Evolutionary conservation across 2,797 vertebrate genomes (phyloP), one percentile per base, ranked within the genome.

Genomic region (Cercopithecus petaurista): DNA sequence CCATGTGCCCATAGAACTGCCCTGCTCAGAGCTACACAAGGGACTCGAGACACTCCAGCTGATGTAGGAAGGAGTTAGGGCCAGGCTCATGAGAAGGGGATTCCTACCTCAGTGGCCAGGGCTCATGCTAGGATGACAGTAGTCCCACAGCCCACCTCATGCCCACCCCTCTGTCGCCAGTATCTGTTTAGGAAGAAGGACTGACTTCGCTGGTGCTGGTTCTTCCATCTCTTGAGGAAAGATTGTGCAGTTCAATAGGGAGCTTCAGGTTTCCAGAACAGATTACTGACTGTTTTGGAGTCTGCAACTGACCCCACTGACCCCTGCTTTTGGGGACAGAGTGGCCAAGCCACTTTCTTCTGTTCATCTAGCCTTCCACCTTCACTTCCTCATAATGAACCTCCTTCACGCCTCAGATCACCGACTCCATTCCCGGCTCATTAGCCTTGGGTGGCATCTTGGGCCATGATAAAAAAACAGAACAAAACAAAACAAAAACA

Each of bases 241-340:
- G 70, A 14, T 4, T 26, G 13, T 0, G 0, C 19, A 52, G 33
- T 39, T 43, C n/a, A 43, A 1, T 4, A n/a, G 82, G 70, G 19
- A 84, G 55, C 72, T 81, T 90, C 61, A 76, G 43, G 64, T 79
- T 52, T 95, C 48, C 26, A 90, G 64, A 80, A 75, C 28, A 90
- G 72, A 72, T 43, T 28, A 10, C 15, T 21, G 59, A 46, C 80
- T 79, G 43, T 82, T 52, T 46, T 50, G 55, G 57, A 76, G 33
- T 79, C 50, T 77, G 33, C 15, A 39, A 14, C 43, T 81, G 94
- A 81, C 50, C 36, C n/a, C 61, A 33, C 19, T 36, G n/a, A 4
- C 41, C 22, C 50, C 77, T 88, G 73, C 73, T 61, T 57, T 81
- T n/a, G 43, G 55, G 36, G 36, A 90, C 33, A 84, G 80, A 93